These are phyloP conservation scores for Coremacera marginata DNA, from an alignment of 2,888 invertebrate species.

Conservation along the genomic window DNA sequence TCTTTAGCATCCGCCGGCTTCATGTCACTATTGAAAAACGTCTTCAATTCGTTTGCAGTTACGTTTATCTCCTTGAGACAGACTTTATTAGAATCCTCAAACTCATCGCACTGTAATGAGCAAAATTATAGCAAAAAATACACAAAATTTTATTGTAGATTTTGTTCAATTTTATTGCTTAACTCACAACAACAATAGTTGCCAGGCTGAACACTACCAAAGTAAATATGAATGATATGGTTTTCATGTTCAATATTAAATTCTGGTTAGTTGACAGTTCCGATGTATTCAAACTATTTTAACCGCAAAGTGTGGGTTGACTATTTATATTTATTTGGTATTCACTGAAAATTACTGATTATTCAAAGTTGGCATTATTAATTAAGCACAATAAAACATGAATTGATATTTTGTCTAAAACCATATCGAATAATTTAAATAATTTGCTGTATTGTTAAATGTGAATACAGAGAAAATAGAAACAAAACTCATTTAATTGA, in stretches of 20 bases:
- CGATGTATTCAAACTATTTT: too few species aligned
- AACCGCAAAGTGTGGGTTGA: too few species aligned
- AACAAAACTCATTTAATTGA: too few species aligned
- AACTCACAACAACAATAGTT: slow-evolving; percentile 9
- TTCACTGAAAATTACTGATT: too few species aligned
- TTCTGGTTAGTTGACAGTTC: too few species aligned
- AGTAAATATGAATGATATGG: not conserved
- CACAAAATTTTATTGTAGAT: not conserved
- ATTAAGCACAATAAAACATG: too few species aligned
- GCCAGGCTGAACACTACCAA: not conserved
- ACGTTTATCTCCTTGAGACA: slow-evolving; percentile 55
- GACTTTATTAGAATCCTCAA: slow-evolving; percentile 29
- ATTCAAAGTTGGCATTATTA: too few species aligned
- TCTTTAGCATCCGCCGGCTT: slow-evolving; percentile 52
- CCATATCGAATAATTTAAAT: too few species aligned
- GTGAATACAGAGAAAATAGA: too few species aligned
- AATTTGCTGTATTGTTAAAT: too few species aligned
- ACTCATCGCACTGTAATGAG: not conserved
- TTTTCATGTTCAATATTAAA: not conserved
- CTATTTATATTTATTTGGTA: too few species aligned
- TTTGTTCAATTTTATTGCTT: not conserved
- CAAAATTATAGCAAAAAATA: not conserved
- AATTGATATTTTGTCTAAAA: too few species aligned
- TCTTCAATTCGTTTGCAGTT: slow-evolving; percentile 52
- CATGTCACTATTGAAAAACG: slow-evolving; percentile 47